phyloP scores from a whole-genome alignment of 1,140 invertebrate genomes.

The Drosophila ambigua region DNA sequence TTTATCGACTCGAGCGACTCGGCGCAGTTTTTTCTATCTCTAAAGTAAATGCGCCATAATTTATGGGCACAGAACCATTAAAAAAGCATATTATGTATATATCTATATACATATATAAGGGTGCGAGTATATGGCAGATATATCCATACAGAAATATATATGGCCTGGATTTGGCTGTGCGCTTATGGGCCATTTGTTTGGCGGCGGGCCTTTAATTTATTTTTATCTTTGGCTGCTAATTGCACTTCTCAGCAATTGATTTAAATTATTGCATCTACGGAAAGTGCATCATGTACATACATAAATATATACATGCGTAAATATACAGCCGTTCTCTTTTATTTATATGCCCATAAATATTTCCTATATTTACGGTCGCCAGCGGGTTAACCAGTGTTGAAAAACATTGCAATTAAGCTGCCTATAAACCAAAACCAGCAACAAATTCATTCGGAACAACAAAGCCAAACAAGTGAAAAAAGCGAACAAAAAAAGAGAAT shows the following conservation, averaged over 20 bases:
- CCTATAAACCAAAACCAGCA: conserved; percentile 53
- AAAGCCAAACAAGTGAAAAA: conserved; percentile 19
- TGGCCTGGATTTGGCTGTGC: conserved; percentile 47
- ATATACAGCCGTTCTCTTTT: conserved; percentile 23
- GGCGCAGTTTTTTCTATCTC: conserved; percentile 62
- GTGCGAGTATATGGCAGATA: background rate
- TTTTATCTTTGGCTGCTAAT: conserved; percentile 78
- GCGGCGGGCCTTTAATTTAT: conserved; percentile 67
- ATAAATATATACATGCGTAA: background rate
- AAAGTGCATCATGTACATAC: conserved; percentile 41
- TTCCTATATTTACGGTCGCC: conserved; percentile 74
- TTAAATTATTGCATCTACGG: conserved; percentile 69
- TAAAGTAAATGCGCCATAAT: conserved; percentile 80
- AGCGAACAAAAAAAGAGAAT: conserved; percentile 32
- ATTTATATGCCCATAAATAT: conserved; percentile 65
- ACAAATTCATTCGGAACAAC: conserved; percentile 31
- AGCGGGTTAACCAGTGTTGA: conserved; percentile 75
- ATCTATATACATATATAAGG: conserved; percentile 29
- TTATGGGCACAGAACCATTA: conserved; percentile 69
- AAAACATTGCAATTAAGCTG: conserved; percentile 74
- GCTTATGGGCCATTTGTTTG: conserved; percentile 70
- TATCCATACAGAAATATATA: conserved; percentile 18
- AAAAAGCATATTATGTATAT: conserved; percentile 44
- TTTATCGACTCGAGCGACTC: conserved; percentile 73
- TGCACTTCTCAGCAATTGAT: conserved; percentile 81